phyloP scores from a whole-genome alignment of 1,140 invertebrate species.

The Brachionus koreanus region DNA sequence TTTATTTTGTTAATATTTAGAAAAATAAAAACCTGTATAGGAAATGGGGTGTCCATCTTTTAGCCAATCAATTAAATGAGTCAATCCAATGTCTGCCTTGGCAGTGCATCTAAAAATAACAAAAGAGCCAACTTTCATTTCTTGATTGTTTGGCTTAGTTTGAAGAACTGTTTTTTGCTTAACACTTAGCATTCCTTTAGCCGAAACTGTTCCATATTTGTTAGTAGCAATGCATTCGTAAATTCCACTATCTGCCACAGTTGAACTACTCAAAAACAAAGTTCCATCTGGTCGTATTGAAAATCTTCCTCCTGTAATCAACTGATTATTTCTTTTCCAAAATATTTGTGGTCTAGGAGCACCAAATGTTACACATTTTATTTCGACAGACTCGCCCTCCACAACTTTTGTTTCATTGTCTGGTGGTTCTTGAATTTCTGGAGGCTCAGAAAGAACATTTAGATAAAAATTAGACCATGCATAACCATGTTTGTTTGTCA shows the following conservation, averaged over 20 bases:
- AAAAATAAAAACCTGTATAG: slow-evolving; percentile 38
- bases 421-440: slow-evolving; percentile 41
- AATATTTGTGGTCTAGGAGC: slow-evolving; percentile 38
- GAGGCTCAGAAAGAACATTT: slow-evolving; percentile 70
- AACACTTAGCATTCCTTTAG: slow-evolving; percentile 35
- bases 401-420: slow-evolving; percentile 27
- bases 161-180: slow-evolving; percentile 32
- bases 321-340: slow-evolving; percentile 38
- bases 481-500: slow-evolving; percentile 93
- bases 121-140: slow-evolving; percentile 25
- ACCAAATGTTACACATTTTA: slow-evolving; percentile 40
- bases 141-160: slow-evolving; percentile 42
- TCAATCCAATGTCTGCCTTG: slow-evolving; percentile 29
- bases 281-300: slow-evolving; percentile 27
- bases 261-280: slow-evolving; percentile 15
- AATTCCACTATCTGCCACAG: slow-evolving; percentile 39
- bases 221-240: slow-evolving; percentile 38
- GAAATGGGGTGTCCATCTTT: slow-evolving; percentile 42
- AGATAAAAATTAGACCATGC: slow-evolving; percentile 96
- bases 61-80: slow-evolving; percentile 37
- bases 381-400: slow-evolving; percentile 2
- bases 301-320: slow-evolving; percentile 44
- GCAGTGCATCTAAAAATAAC: slow-evolving; percentile 45
- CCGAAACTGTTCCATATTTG: slow-evolving; percentile 28
- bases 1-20: neutral